Evolutionary conservation across 2,797 vertebrate species (phyloP), one percentile per base, ranked within the genome.

Genomic region (Chelon labrosus): DNA sequence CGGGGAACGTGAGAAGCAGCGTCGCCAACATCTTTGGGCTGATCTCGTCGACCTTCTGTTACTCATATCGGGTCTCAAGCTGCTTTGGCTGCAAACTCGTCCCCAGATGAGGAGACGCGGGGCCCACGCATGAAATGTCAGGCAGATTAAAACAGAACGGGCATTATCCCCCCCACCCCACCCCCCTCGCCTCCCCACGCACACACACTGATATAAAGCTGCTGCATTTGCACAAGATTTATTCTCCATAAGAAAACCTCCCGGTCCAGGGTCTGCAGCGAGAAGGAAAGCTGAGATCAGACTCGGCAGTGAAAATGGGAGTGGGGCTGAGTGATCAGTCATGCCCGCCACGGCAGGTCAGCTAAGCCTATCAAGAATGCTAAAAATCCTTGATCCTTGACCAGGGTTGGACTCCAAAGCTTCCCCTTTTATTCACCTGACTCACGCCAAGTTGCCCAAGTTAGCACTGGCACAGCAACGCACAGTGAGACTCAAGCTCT

Each of bases 361-460:
- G 70, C 73, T 89, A 92, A 92, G 84, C 88, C 84, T 51, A 75
- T 77, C 73, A 82, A 83, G 91, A 92, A 93, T 88, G 88, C 70
- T 68, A 83, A 85, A 82, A 89, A 90, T 88, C 80, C 78, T 62
- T 71, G 75, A 88, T 91, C 87, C 83, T 76, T 65, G 57, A 72
- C 88, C 71, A 82, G 65, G 87, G 83, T 82, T 58, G 44, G 78
- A 87, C 78, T 81, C 81, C 44, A 70, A 82, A 60, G 79, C 55
- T 73, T 75, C n/a, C 64, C 51, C 60, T 76, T 65, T 80, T 66
- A 55, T 50, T 60, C 75, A 79, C 70, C 81, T 65, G 82, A 88
- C 77, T 80, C 64, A 64, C 70, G 74, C 57, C 69, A 85, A 75
- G 61, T 76, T 73, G 35, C 64, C 64, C 65, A 66, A 58, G 46